phyloP scores from a whole-genome alignment of 2,113 vertebrate genomes.

The Dicaeum eximium region DNA sequence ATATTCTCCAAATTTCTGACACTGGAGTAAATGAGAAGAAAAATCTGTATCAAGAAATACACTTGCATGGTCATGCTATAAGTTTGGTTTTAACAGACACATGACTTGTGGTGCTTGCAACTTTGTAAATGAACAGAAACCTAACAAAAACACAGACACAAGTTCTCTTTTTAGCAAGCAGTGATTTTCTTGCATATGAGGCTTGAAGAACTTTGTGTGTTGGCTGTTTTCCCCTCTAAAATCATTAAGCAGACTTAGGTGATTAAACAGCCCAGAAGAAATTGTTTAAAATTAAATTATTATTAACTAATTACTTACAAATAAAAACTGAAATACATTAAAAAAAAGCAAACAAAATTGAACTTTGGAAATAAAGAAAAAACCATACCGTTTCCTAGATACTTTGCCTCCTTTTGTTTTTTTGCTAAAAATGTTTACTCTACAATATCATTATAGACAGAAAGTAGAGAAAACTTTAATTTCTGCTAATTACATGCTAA shows the following conservation, averaged over 20 bases:
- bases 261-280: not conserved
- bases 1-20: conserved; percentile 99
- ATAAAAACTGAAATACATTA: not conserved
- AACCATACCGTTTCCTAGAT: not conserved
- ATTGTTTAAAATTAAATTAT: not conserved
- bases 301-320: not conserved
- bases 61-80: not conserved
- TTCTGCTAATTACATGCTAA: not conserved
- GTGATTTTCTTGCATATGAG: not conserved
- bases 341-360: not conserved
- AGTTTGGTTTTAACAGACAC: not conserved
- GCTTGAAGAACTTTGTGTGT: not conserved
- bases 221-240: not conserved
- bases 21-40: conserved; percentile 74
- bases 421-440: not conserved
- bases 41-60: not conserved
- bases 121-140: not conserved
- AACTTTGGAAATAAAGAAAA: not conserved
- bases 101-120: not conserved
- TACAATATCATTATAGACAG: not conserved
- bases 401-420: not conserved
- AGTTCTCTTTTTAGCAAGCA: not conserved
- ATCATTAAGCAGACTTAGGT: not conserved
- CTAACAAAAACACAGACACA: not conserved
- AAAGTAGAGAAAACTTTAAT: not conserved